phyloP scores from a whole-genome alignment of 2,888 invertebrate genomes.

The Ochropleura plecta region DNA sequence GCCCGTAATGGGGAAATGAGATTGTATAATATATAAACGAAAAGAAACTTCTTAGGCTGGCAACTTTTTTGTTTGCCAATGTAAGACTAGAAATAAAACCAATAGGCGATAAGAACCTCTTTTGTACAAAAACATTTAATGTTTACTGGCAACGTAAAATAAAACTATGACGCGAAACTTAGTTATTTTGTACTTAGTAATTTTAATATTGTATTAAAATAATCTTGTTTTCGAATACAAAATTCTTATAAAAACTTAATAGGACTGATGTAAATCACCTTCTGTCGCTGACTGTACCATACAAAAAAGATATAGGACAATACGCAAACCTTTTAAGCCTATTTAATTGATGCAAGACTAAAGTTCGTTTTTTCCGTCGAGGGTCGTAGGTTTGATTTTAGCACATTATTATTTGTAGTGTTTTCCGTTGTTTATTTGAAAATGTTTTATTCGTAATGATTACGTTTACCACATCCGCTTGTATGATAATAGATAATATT shows the following conservation, averaged over 20 bases:
- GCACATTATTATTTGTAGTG: not conserved
- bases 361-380: not conserved
- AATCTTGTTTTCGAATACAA: not conserved
- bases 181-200: not conserved
- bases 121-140: not conserved
- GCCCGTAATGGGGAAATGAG: too few relatives aligned
- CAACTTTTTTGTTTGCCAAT: too few relatives aligned
- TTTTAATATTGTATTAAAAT: not conserved
- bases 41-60: too few relatives aligned
- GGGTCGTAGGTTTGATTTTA: not conserved
- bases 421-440: not conserved
- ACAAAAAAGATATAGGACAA: not conserved
- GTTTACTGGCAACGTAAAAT: not conserved
- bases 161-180: too few relatives aligned
- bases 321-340: not conserved
- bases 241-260: not conserved
- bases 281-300: not conserved
- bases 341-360: slow-evolving; percentile 22
- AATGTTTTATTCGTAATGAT: not conserved
- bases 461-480: slow-evolving; percentile 31
- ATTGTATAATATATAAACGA: too few relatives aligned
- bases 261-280: not conserved
- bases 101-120: not conserved
- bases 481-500: not conserved
- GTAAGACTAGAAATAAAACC: not conserved